Evolutionary conservation across 2,797 vertebrate species (phyloP).

Genomic region (Enteromius trimaculatus): DNA sequence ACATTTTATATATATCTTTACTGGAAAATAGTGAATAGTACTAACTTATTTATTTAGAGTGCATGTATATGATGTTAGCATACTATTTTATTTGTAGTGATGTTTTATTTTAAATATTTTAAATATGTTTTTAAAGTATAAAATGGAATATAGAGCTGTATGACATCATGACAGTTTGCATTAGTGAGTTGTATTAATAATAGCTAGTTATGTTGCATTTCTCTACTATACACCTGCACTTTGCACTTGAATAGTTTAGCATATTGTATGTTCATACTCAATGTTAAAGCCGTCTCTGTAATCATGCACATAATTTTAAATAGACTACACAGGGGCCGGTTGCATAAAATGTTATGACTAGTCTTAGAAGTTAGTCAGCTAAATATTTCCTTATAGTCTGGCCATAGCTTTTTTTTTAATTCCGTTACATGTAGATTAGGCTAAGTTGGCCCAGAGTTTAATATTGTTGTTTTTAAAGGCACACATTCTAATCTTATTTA

Average conservation of each 20-base stretch:
- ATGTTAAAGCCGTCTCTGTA: neutral
- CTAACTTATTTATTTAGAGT: neutral
- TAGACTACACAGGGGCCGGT: neutral
- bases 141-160: neutral
- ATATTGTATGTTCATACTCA: neutral
- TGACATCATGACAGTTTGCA: neutral
- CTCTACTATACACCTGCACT: neutral
- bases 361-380: too few relatives aligned
- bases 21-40: neutral
- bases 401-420: too few relatives aligned
- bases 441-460: neutral
- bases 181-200: neutral
- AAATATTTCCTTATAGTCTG: too few relatives aligned
- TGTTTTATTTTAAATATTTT: neutral
- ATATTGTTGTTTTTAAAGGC: neutral
- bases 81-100: neutral
- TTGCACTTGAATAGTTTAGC: neutral
- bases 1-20: neutral
- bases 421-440: too few relatives aligned
- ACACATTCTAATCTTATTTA: neutral
- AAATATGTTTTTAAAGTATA: neutral
- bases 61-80: neutral
- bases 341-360: too few relatives aligned
- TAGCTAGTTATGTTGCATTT: conserved; percentile 5
- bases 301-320: neutral